Conservation (phyloP, 2,113 vertebrate genomes). For the Donacobius atricapilla region DNA sequence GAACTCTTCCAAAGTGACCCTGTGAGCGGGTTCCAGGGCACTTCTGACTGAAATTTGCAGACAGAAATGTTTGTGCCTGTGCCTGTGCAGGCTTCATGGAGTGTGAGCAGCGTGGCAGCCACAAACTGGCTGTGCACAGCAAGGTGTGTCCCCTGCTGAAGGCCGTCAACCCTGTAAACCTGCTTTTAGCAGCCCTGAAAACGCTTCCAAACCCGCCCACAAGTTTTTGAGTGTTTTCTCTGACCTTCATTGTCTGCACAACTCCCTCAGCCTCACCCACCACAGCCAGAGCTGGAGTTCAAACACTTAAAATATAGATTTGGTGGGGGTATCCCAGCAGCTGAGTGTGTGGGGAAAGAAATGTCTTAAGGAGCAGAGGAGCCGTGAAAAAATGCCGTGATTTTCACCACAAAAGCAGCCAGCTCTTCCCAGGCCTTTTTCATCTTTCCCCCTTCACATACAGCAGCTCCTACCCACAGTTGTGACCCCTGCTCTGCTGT, state of each 20-base stretch:
- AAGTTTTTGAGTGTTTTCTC: neutral
- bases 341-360: neutral
- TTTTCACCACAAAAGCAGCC: neutral
- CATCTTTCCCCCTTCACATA: neutral
- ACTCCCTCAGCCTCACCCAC: neutral
- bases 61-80: neutral
- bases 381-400: neutral
- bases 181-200: neutral
- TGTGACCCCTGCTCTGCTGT: neutral
- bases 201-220: neutral
- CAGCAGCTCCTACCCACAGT: neutral
- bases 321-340: neutral
- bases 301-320: neutral
- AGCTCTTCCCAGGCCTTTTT: neutral
- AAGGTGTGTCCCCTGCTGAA: neutral
- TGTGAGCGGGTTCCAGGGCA: too few relatives aligned
- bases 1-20: too few relatives aligned
- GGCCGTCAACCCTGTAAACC: too few relatives aligned
- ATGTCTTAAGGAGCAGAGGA: too few relatives aligned
- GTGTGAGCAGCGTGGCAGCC: fast-evolving
- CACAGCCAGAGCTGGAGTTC: neutral
- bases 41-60: neutral
- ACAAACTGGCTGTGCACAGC: neutral
- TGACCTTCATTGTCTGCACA: neutral
- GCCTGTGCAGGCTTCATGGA: neutral